Base-by-base conservation (phyloP, 2,888 invertebrate genomes). In the Pyrrhia umbra region DNA sequence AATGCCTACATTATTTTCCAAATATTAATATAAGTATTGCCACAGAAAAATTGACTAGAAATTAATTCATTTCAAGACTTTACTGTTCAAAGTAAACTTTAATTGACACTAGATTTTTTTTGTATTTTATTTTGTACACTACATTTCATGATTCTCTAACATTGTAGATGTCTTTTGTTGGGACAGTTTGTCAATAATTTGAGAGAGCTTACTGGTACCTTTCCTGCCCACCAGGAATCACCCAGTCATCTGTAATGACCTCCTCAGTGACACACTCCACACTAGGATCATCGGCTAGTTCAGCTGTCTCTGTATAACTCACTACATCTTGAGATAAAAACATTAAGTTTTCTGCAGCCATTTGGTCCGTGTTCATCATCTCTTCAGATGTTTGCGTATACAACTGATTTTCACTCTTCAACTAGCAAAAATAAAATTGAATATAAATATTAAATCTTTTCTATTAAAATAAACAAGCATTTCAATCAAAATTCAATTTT, bases 191-290 rank as follows among this genome's bases (percentile, higher is more conserved):
- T 15, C n/a, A 15, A 16, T 23, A 16, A 30, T 15, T 2, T 49
- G 27, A 30, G 6, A 20, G 43, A 42, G 65, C 57, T 65, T 73
- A 73, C 57, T 56, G 61, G 69, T 88, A 97, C 97, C 97, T 96
- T 82, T 97, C 97, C 78, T 97, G 97, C 1, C 96, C 97, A 60
- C 96, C 97, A 60, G 96, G 95, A 80, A 96, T 95, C 45, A 96
- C 97, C 97, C 97, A 98, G 80, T 97, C 97, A 83, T 97, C 97
- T 0, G 97, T 96, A 15, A 98, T 97, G 0, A 98, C 97, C 88
- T 97, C 97, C 83, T 97, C 97, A 0, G 97, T 97, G 46, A 97
- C 97, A 85, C 95, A 95, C 64, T 96, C 96, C 20, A 95, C 95
- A 81, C 90, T 94, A 2, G 92, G 92, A 62, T 93, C 94, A 61